phyloP scores from a whole-genome alignment of 2,797 vertebrate species.

The Lepilemur septentrionalis region DNA sequence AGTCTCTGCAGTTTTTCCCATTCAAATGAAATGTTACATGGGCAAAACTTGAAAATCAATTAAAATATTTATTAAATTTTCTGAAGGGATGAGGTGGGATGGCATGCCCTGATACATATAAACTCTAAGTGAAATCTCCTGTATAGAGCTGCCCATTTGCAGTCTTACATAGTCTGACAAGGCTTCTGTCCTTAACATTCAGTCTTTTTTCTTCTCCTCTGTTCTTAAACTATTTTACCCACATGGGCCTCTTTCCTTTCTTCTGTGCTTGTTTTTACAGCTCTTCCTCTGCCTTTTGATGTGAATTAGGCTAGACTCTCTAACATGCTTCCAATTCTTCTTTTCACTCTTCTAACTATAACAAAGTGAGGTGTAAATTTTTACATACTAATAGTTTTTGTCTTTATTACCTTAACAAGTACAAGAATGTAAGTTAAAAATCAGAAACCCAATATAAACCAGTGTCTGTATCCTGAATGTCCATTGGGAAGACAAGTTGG shows the following conservation, averaged over 20 bases:
- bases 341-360: not conserved
- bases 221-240: not conserved
- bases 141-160: not conserved
- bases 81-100: not conserved
- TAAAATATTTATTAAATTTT: not conserved
- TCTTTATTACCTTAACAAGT: not conserved
- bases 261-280: not conserved
- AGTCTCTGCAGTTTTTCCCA: not conserved
- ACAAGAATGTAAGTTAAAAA: not conserved
- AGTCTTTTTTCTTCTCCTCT: not conserved
- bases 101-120: not conserved
- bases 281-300: not conserved
- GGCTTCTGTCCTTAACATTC: not conserved
- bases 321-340: slow-evolving; percentile 9
- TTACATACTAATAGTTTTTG: not conserved
- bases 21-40: not conserved
- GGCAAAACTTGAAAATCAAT: not conserved
- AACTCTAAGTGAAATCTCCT: not conserved
- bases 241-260: not conserved
- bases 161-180: not conserved
- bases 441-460: not conserved
- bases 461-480: not conserved
- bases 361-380: not conserved
- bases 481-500: not conserved
- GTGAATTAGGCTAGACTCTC: slow-evolving; percentile 15